Conservation (phyloP, 2,797 vertebrate genomes). For the Eulemur mongoz region DNA sequence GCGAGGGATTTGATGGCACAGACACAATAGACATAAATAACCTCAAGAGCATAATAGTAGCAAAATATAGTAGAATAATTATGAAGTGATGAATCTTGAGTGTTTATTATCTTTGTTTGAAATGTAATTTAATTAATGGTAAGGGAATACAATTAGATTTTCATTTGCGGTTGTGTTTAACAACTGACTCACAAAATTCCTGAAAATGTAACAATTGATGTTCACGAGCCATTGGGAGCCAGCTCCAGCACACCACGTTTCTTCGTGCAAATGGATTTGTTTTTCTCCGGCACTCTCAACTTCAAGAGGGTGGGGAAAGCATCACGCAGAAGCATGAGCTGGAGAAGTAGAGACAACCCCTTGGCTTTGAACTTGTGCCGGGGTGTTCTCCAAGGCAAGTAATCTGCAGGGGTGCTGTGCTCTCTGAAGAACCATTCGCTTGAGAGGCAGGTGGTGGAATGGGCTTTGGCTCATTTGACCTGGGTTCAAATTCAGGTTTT, state of each 20-base stretch:
- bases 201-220: neutral
- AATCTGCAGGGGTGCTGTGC: accelerated
- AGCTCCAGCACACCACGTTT: neutral
- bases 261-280: no score
- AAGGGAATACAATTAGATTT: neutral
- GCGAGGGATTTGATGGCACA: accelerated
- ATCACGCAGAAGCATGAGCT: neutral
- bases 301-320: no score
- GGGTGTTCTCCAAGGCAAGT: neutral
- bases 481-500: neutral
- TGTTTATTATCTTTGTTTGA: neutral
- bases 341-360: neutral
- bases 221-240: neutral
- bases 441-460: neutral
- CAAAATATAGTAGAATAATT: neutral
- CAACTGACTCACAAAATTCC: neutral
- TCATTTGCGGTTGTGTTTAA: neutral
- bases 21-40: no score
- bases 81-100: neutral
- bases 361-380: neutral
- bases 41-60: accelerated
- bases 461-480: neutral
- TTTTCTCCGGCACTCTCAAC: accelerated
- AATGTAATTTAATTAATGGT: neutral
- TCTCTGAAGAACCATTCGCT: neutral